These are phyloP conservation scores for Mellilla xanthometata DNA, from an alignment of 2,888 invertebrate genomes.

Conservation along the genomic window DNA sequence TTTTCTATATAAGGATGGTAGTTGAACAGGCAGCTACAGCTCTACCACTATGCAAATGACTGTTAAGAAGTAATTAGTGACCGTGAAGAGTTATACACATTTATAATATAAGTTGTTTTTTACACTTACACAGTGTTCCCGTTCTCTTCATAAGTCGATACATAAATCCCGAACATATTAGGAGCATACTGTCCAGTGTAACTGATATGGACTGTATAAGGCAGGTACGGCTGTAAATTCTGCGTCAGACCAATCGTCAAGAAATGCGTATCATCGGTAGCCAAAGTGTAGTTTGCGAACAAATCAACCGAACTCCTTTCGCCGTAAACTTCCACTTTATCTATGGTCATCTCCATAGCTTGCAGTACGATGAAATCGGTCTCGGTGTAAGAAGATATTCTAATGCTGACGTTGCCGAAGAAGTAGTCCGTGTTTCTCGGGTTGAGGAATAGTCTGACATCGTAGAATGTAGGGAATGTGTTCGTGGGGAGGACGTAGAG, in stretches of 20 bases:
- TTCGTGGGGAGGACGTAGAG: conserved; percentile 78
- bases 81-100: too few relatives aligned
- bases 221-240: conserved; percentile 49
- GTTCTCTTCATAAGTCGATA: conserved; percentile 73
- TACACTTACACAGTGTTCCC: conserved; percentile 54
- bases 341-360: conserved; percentile 66
- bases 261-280: conserved; percentile 69
- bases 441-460: conserved; percentile 70
- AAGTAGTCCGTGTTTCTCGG: conserved; percentile 65
- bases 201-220: conserved; percentile 76
- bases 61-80: too few relatives aligned
- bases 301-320: conserved; percentile 38
- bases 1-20: too few relatives aligned
- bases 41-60: too few relatives aligned
- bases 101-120: too few relatives aligned
- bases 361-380: conserved; percentile 68
- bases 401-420: conserved; percentile 68
- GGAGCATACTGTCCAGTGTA: conserved; percentile 82
- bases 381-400: conserved; percentile 44
- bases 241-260: conserved; percentile 66
- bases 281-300: conserved; percentile 34
- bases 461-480: conserved; percentile 78
- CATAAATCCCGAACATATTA: conserved; percentile 85
- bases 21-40: too few relatives aligned
- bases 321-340: conserved; percentile 38